These are phyloP conservation scores for Eumeta japonica DNA, from an alignment of 1,140 invertebrate genomes.

Conservation along the genomic window DNA sequence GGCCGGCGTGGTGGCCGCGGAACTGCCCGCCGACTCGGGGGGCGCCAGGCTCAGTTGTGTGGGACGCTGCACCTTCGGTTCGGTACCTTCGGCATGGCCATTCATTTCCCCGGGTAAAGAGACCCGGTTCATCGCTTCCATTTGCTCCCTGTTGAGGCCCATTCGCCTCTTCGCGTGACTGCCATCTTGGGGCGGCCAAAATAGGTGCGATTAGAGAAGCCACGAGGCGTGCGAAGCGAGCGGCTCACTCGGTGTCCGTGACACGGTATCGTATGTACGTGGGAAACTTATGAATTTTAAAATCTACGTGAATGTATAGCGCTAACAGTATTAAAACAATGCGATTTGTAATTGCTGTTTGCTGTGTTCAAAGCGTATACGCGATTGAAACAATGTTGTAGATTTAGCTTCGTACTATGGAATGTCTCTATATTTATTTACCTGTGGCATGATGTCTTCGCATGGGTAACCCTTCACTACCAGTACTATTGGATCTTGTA, in stretches of 20 bases:
- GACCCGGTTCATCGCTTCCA: constrained; percentile 53
- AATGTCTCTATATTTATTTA: no score
- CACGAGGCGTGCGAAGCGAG: neutral
- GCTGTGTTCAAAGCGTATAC: no score
- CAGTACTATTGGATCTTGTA: constrained; percentile 62
- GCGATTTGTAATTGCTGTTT: no score
- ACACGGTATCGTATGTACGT: neutral
- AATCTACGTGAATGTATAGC: no score
- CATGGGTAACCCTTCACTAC: constrained; percentile 58
- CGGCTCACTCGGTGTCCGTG: neutral
- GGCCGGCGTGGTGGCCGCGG: constrained; percentile 29
- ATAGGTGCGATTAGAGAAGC: constrained; percentile 23
- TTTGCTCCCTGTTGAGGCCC: constrained; percentile 57
- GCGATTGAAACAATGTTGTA: no score
- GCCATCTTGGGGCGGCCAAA: constrained; percentile 49
- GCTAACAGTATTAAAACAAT: no score
- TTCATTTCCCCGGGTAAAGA: constrained; percentile 26
- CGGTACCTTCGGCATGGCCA: constrained; percentile 14
- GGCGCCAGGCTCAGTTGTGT: constrained; percentile 50
- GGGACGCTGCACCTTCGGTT: constrained; percentile 20
- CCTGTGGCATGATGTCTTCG: constrained; percentile 59
- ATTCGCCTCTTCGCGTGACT: constrained; percentile 58
- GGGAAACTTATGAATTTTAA: neutral
- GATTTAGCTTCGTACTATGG: no score
- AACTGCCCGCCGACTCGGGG: constrained; percentile 19